Percentiles rank a stretch among this genome's conserved stretches.
phyloP scores from a whole-genome alignment of 2,888 invertebrate genomes.

The Drosophila testacea region DNA sequence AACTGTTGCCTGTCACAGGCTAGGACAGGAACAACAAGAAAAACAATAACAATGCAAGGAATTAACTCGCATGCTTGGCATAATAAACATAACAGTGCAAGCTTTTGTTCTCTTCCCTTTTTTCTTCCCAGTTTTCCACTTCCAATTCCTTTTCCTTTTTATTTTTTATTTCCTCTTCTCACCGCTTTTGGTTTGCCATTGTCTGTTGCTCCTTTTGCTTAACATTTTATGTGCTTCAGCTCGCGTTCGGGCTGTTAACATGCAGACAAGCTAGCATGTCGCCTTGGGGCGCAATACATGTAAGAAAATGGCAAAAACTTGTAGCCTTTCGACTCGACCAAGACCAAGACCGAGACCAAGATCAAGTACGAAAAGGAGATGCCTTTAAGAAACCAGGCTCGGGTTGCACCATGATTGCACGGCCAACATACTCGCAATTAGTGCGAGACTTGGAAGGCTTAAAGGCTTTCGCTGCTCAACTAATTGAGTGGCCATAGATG shows the following conservation, averaged over 20 bases:
- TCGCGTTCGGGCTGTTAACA: constrained; percentile 45
- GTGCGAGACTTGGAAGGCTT: constrained; percentile 33
- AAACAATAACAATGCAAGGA: constrained; percentile 56
- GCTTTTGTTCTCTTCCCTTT: constrained; percentile 23
- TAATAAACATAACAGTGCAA: constrained; percentile 70
- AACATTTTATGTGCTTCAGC: constrained; percentile 46
- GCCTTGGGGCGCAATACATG: constrained; percentile 63
- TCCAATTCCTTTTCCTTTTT: not conserved
- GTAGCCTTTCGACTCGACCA: constrained; percentile 57
- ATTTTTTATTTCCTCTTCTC: not conserved
- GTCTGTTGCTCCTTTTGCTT: constrained; percentile 36
- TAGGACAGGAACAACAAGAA: constrained; percentile 28
- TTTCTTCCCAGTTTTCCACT: constrained; percentile 27
- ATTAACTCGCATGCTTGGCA: constrained; percentile 77
- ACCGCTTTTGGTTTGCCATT: not conserved
- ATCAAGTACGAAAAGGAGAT: not conserved
- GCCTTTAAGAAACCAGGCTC: not conserved
- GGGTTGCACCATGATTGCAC: constrained; percentile 28
- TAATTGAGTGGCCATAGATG: constrained; percentile 51
- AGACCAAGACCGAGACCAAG: constrained; percentile 9
- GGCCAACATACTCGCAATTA: constrained; percentile 63
- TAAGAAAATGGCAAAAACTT: constrained; percentile 74
- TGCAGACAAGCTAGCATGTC: constrained; percentile 36
- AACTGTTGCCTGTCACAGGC: constrained; percentile 37
- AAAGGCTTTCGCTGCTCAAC: constrained; percentile 43